Base-by-base conservation (phyloP, 2,888 invertebrate species). In the Ceriagrion tenellum region DNA sequence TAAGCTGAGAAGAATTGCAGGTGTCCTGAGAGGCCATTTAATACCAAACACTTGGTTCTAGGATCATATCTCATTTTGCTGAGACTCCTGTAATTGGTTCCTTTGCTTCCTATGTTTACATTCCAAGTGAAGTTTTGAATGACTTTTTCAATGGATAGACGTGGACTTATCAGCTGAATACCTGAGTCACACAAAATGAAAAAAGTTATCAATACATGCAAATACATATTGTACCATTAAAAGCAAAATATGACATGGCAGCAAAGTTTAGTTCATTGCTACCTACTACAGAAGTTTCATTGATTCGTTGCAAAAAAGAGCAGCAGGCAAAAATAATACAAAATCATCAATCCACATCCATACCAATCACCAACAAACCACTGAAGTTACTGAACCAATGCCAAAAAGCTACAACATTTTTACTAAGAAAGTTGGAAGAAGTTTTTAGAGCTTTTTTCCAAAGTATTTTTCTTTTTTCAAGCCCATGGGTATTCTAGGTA, bases 11-110 rank as follows among this genome's bases (percentile, higher is more conserved):
- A 98, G 97, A 98, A 98, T 96, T 98, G 98, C 90, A 98, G 97
- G 96, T 98, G 98, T 26, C 98, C 98, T 0, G 97, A 97, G 96
- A 98, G 97, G 63, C 98, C 98, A 96, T 98, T 98, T 95, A 98
- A 97, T 69, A 98, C 98, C 35, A 98, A 96, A 16, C 98, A 97
- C 96, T 97, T 97, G 20, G 98, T 98, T 90, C 98, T 97, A 4
- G 98, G 98, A 97, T 98, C 98, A 95, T 97, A 97, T 26, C 96
- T 96, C 89, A 98, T 96, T 0, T 97, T 97, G 56, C 96, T 96
- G 40, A 96, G 96, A 96, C 95, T 96, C 16, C 95, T 96, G 96
- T 95, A 69, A 97, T 98, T 98, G 95, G 97, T 97, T n/a, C 96
- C 96, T 89, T 98, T 97, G 0, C 97, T 97, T 59, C 96, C 96